Conservation (phyloP, 2,888 invertebrate genomes). For the Subacronicta megacephala region DNA sequence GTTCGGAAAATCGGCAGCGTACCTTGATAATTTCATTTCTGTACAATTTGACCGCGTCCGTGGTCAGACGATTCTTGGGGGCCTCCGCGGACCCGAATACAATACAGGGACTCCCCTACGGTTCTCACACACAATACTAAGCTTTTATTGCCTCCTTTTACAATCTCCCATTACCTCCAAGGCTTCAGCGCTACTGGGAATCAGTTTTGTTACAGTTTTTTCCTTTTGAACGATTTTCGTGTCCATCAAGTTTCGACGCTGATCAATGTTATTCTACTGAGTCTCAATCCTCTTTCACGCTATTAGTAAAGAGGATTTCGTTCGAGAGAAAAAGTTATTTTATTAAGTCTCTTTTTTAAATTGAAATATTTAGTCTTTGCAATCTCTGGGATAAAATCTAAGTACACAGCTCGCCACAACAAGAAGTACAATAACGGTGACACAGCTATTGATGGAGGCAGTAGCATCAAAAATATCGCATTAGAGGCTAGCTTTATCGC, state of each 20-base stretch:
- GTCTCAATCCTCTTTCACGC: conserved; percentile 60
- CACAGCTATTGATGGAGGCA: conserved; percentile 64
- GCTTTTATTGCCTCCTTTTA: conserved; percentile 90
- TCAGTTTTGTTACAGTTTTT: conserved; percentile 87
- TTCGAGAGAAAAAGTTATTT: conserved; percentile 37
- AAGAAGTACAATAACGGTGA: conserved; percentile 57
- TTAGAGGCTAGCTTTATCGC: conserved; percentile 75
- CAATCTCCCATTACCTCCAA: conserved; percentile 89
- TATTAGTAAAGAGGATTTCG: conserved; percentile 59
- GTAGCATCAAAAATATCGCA: conserved; percentile 78
- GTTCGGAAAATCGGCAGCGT: conserved; percentile 90
- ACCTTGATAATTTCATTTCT: conserved; percentile 90
- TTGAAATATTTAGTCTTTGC: conserved; percentile 41
- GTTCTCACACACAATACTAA: conserved; percentile 88
- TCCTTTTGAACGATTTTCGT: conserved; percentile 81
- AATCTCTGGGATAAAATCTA: conserved; percentile 49
- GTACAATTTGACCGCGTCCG: conserved; percentile 89
- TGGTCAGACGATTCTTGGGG: conserved; percentile 88
- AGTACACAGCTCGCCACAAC: conserved; percentile 41
- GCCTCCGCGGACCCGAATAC: conserved; percentile 84
- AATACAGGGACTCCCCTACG: conserved; percentile 87
- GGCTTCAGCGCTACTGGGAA: conserved; percentile 84
- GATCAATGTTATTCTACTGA: conserved; percentile 67
- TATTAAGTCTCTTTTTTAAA: conserved; percentile 19
- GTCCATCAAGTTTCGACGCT: conserved; percentile 75